Evolutionary conservation across 64 coral and sea anemone species (phyloP).

Genomic region (Platygyra sinensis): DNA sequence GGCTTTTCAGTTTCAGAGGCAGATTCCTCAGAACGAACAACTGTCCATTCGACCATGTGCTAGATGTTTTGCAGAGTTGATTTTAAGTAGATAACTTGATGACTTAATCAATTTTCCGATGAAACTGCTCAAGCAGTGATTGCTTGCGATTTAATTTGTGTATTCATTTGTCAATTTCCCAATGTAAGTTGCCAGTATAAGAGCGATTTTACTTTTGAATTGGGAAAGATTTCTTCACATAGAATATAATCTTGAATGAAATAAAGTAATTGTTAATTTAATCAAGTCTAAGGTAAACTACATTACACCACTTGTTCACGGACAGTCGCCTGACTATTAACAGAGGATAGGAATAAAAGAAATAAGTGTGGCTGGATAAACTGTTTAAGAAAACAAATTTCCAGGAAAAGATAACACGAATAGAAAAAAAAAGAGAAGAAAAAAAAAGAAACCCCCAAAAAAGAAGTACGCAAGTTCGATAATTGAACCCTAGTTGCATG

Average conservation of each 20-base stretch:
- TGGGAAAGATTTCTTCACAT: not conserved
- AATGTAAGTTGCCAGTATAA: not conserved
- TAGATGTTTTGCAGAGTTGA: not conserved
- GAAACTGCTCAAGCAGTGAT: not conserved
- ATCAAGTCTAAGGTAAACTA: not conserved
- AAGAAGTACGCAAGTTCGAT: no score
- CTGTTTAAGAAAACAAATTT: not conserved
- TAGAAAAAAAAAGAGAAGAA: no score
- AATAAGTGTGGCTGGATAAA: not conserved
- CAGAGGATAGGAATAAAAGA: not conserved
- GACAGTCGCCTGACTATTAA: not conserved
- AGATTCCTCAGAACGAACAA: not conserved
- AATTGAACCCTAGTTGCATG: no score
- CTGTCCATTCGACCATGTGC: not conserved
- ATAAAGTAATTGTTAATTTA: not conserved
- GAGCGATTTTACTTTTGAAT: not conserved
- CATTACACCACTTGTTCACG: not conserved
- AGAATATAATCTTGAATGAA: not conserved
- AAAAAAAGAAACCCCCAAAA: no score
- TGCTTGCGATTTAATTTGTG: not conserved
- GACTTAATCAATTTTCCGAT: not conserved
- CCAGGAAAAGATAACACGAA: not conserved
- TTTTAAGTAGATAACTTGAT: not conserved
- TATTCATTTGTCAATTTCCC: not conserved
- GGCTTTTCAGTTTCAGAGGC: not conserved